Evolutionary conservation across 2,888 invertebrate genomes (phyloP), one percentile per base, ranked within the genome.

Genomic region (Litoditis marina): DNA sequence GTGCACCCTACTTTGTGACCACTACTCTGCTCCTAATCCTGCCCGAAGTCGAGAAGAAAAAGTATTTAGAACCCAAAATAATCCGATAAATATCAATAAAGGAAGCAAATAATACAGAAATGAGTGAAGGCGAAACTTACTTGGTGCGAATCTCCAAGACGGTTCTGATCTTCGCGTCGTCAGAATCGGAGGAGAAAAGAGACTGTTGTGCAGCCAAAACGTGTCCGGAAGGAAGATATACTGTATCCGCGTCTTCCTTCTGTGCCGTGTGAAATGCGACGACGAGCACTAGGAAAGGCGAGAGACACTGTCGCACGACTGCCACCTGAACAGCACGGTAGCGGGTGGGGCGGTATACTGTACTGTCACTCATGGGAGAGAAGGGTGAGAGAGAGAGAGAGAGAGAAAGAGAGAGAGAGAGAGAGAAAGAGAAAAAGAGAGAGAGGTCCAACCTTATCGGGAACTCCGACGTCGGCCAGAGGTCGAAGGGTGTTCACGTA

Each of bases 401-500:
- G n/a, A n/a, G n/a, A n/a, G n/a, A n/a, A n/a, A n/a, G n/a, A n/a
- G n/a, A n/a, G n/a, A n/a, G n/a, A n/a, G n/a, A n/a, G n/a, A n/a
- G n/a, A n/a, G n/a, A n/a, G n/a, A n/a, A n/a, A n/a, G 42, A 19
- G 42, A 42, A 42, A 19, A 49, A 7, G 25, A 22, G 13, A 49
- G 4, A 13, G 8, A 2, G 3, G 16, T n/a, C 42, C n/a, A 39
- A 60, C 60, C 53, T 60, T 60, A 22, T 60, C 60, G n/a, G 46
- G 30, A 13, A 60, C 36, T 1, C 44, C 44, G 5, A 60, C 60
- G 44, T 60, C 60, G 44, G 60, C 60, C 34, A 60, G 22, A 27
- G 60, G 60, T 28, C 60, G n/a, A 13, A 60, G 31, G 6, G 60
- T 60, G 30, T 51, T 60, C n/a, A 60, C 60, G 31, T 60, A 60